Evolutionary conservation across 2,797 vertebrate genomes (phyloP).

Genomic region (Arremon brunneinucha): DNA sequence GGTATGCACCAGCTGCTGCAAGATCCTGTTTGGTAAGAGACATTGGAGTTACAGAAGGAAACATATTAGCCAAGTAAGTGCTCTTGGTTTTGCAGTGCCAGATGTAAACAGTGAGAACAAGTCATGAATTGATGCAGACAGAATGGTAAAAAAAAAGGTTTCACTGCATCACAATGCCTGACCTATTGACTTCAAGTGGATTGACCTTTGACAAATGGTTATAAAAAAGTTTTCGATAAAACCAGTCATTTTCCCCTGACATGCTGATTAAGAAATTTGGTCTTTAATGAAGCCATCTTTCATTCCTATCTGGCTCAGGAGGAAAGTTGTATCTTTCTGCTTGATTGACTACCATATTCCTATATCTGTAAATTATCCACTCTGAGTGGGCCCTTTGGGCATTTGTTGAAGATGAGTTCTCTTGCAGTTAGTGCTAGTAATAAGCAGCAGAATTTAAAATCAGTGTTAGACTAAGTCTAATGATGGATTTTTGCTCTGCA

Average conservation of each 20-base stretch:
- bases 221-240: neutral
- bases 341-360: neutral
- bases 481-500: neutral
- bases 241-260: neutral
- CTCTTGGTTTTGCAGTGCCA: conserved; percentile 21
- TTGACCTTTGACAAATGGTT: neutral
- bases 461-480: neutral
- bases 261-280: neutral
- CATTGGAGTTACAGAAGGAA: neutral
- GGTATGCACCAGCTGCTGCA: neutral
- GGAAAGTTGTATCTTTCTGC: neutral
- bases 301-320: neutral
- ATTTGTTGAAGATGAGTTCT: neutral
- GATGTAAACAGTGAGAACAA: conserved; percentile 48
- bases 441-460: neutral
- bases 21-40: conserved; percentile 53
- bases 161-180: neutral
- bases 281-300: neutral
- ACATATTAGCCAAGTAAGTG: neutral
- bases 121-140: neutral
- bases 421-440: neutral
- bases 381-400: neutral
- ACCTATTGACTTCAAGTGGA: neutral
- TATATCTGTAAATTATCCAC: neutral
- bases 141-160: neutral